These are phyloP conservation scores for Pygmarrhopalites habei DNA, from an alignment of 1,140 invertebrate genomes.

Conservation along the genomic window DNA sequence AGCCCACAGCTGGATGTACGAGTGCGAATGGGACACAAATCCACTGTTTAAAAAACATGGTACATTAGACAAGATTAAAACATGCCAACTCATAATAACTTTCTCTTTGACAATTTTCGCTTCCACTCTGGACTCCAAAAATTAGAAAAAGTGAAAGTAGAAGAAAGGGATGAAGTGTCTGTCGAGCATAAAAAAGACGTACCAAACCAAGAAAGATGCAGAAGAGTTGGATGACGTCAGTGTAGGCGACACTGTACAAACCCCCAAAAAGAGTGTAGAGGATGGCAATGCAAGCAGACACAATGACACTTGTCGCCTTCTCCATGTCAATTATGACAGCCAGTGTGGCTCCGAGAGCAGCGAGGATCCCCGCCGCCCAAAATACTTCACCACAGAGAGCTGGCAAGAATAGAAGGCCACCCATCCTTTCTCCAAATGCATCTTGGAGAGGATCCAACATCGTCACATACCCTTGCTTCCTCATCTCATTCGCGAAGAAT, in stretches of 20 bases:
- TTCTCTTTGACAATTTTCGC: too few species aligned
- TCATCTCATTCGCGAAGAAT: slow-evolving; percentile 72
- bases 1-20: slow-evolving; percentile 53
- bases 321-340: slow-evolving; percentile 60
- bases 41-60: slow-evolving; percentile 44
- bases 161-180: too few species aligned
- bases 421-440: slow-evolving; percentile 66
- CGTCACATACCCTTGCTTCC: slow-evolving; percentile 71
- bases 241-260: slow-evolving; percentile 70
- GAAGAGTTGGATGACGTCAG: slow-evolving; percentile 70
- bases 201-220: slow-evolving; percentile 70
- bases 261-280: slow-evolving; percentile 72
- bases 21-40: slow-evolving; percentile 62
- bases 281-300: slow-evolving; percentile 60
- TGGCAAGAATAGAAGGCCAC: slow-evolving; percentile 69
- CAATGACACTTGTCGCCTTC: slow-evolving; percentile 54
- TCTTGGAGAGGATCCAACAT: slow-evolving; percentile 78
- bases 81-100: too few species aligned
- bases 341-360: slow-evolving; percentile 64
- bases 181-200: too few species aligned
- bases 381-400: slow-evolving; percentile 73
- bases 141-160: too few species aligned
- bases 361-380: slow-evolving; percentile 66
- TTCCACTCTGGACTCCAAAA: too few species aligned
- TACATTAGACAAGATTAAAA: too few species aligned